Conservation (phyloP, 2,113 vertebrate genomes). For the Thryonomys swinderianus region DNA sequence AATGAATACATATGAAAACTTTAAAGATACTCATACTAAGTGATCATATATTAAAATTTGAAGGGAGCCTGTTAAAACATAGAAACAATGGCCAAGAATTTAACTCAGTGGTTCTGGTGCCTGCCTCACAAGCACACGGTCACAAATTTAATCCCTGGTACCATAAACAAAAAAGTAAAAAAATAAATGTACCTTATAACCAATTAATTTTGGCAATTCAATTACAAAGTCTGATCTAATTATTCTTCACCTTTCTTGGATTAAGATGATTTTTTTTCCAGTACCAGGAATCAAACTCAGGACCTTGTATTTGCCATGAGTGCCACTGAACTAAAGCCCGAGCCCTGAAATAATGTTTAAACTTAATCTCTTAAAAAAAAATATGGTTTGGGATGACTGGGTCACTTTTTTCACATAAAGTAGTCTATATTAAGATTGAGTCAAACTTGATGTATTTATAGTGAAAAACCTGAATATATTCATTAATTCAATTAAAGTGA, state of each 20-base stretch:
- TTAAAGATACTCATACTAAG: not conserved
- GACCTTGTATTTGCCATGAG: no score
- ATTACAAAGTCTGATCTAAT: not conserved
- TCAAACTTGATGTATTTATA: constrained; percentile 11
- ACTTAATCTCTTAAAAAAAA: not conserved
- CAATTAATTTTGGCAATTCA: not conserved
- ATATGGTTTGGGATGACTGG: not conserved
- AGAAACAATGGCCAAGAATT: not conserved
- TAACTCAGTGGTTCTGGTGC: no score
- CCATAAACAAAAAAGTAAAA: no score
- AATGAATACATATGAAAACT: not conserved
- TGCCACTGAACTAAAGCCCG: no score
- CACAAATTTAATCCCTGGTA: no score
- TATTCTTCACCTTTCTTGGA: not conserved
- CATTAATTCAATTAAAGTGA: not conserved
- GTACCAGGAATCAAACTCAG: no score
- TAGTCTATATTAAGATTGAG: not conserved
- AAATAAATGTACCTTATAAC: not conserved
- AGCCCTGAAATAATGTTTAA: not conserved
- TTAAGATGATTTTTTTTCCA: not conserved
- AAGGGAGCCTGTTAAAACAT: not conserved
- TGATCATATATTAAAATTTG: not conserved
- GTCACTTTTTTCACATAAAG: constrained; percentile 26
- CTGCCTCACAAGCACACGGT: no score
- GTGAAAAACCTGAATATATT: not conserved